Base-by-base conservation (phyloP, 2,797 vertebrate genomes). In the Anguilla anguilla region DNA sequence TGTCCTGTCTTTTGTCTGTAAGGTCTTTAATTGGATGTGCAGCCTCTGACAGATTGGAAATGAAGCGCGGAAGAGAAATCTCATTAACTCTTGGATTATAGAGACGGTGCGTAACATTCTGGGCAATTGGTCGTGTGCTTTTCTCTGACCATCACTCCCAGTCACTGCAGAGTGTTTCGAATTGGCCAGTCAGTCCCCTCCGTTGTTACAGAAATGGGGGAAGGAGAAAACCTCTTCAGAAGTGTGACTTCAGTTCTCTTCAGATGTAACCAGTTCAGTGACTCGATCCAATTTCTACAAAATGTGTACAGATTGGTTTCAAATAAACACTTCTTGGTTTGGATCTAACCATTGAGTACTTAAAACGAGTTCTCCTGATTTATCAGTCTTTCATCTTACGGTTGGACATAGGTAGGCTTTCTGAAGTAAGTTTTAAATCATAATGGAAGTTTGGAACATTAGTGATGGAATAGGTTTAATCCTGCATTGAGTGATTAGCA, bases 1-100 rank as follows among this genome's bases (percentile, higher is more conserved):
- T 72, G 28, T 69, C 49, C 82, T 85, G 83, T 57, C 22, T 77
- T 15, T 64, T 59, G 51, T 84, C 19, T 57, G 10, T 43, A 25
- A 51, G 64, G 43, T 39, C 39, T 35, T 85, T 88, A 83, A 88
- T 85, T 6, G 84, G 43, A 88, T 88, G 74, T 57, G 39, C 64
- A 31, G 51, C 5, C 51, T 59, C 17, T 57, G 77, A 72, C 57
- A 35, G 28, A 86, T 82, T 85, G 83, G 67, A 84, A 61, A 46
- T 39, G 87, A 85, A 51, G 59, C 43, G 43, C 69, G 81, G 25
- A 59, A 7, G 64, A 51, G 1, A 19, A 86, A 86, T 86, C 59
- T 31, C 46, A 69, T 88, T 72, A 67, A 15, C 6, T 31, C 74
- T 3, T 64, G 51, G 87, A 77, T 67, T 88, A 67, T 9, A 79